Evolutionary conservation across 2,113 vertebrate genomes (phyloP), one percentile per base, ranked within the genome.

Genomic region (Syngnathus scovelli): DNA sequence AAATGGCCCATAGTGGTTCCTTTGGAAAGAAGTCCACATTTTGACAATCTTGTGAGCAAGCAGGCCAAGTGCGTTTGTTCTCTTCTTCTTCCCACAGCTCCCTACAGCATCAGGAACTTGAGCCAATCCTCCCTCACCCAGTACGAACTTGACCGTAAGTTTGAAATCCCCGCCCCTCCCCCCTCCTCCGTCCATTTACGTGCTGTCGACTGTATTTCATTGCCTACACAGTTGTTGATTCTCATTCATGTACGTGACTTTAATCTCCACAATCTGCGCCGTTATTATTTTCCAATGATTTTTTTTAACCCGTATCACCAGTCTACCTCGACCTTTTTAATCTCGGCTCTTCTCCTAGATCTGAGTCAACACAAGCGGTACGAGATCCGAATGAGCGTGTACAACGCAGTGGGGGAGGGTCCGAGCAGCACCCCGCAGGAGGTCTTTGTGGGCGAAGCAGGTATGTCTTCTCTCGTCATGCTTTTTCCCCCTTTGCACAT

Each of bases 111-210:
- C 86, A 89, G 93, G 89, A 98, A 98, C 91, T 90, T 98, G 88
- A 98, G 91, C 70, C 93, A 96, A 82, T 94, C 95, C 71, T 89
- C 94, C 63, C 94, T 98, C 89, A 98, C 95, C 33, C 95, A 98
- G 70, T 98, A 98, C 43, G 93, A 98, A 86, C 91, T 99, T 83
- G 93, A 98, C 89, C 96, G 96, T 99, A 95, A 98, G 96, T 98
- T 67, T 61, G 18, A 8, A 27, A 63, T 68, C 27, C 68, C 65
- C 10, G 21, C 10, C 21, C 56, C 27, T 27, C 55, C 1, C 33
- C 71, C 60, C 12, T 19, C 67, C 67, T 71, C 49, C 68, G 52
- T 75, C 58, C 81, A 59, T 77, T 69, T 69, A 49, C 27, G 6
- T 73, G 51, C 65, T 61, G 43, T 73, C 62, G 67, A 37, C 27